Base-by-base conservation (phyloP, 2,113 vertebrate genomes). In the Aphyosemion australe region DNA sequence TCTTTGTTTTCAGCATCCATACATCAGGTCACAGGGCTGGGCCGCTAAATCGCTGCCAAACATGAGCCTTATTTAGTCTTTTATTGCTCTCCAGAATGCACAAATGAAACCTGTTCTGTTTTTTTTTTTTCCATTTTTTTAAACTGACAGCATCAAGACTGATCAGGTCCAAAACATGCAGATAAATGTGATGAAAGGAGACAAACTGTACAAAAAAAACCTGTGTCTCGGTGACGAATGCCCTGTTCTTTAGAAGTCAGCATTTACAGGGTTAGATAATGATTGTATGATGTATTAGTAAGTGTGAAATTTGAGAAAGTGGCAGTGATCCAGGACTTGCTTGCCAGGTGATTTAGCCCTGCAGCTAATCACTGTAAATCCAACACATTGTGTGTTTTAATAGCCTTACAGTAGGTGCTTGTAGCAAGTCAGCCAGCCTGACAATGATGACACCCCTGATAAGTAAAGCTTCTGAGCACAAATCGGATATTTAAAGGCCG, bases 251-350 rank as follows among this genome's bases (percentile, higher is more conserved):
- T 79, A 66, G 65, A 78, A 83, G 89, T 92, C 90, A 90, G 94
- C 95, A 94, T 93, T 94, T 93, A 94, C 91, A 91, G 88, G 88
- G 85, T 61, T 55, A 55, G 64, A 74, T 51, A 55, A 67, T 64
- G 31, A 56, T 21, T 54, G 18, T 46, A 56, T 74, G 65, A 47
- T 26, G 59, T 57, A 51, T 76, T 74, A 59, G 48, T 59, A 58
- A 46, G 46, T 66, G 66, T 31, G 49, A n/a, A 6, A 41, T 63
- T 69, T 70, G 13, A 43, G 39, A 52, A 13, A 8, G 20, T 61
- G 45, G 87, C 87, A 87, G 83, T 85, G 84, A 86, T 59, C 72
- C 78, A 85, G 91, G 88, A 90, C 86, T 88, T 92, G 70, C 54
- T 74, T 84, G 85, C 80, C 89, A 92, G 86, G 85, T 83, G 90